Evolutionary conservation across 92 coral and sea anemone genomes (phyloP).

Genomic region (Blastomussa wellsi): DNA sequence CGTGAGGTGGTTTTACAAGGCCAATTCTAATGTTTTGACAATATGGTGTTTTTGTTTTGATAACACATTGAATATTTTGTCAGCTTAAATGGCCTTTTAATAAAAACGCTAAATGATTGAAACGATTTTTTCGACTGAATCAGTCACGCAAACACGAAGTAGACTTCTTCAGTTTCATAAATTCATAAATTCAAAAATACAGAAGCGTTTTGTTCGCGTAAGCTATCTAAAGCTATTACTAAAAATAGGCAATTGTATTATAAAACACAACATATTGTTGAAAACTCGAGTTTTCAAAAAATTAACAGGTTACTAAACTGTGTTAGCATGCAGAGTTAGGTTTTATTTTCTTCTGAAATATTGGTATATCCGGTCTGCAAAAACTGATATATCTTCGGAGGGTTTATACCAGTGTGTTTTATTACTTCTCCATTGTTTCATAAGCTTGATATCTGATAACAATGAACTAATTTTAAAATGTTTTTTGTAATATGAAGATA

Average conservation of each 20-base stretch:
- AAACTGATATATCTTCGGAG: background rate
- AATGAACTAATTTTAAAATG: background rate
- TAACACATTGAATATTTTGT: conserved; percentile 7
- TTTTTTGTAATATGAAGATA: background rate
- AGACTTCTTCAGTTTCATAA: background rate
- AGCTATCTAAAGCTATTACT: background rate
- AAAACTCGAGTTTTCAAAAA: background rate
- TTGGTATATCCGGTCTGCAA: background rate
- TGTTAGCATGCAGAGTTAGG: background rate
- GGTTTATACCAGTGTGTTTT: background rate
- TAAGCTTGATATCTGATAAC: background rate
- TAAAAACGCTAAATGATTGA: background rate
- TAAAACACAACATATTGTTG: background rate
- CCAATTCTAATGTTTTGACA: conserved; percentile 5
- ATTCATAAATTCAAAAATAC: background rate
- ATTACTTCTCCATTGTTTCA: background rate
- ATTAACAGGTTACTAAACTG: background rate
- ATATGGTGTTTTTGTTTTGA: conserved; percentile 17
- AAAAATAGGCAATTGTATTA: background rate
- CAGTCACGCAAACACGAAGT: background rate
- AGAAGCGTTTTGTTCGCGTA: background rate
- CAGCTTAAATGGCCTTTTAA: conserved; percentile 10
- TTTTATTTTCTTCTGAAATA: background rate
- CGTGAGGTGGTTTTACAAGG: conserved; percentile 4
- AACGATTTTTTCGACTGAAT: background rate